A percentile compares a stretch with the other conserved stretches of the same genome.
These are phyloP conservation scores for Sebastes minor DNA, from an alignment of 2,797 vertebrate species.

Conservation along the genomic window DNA sequence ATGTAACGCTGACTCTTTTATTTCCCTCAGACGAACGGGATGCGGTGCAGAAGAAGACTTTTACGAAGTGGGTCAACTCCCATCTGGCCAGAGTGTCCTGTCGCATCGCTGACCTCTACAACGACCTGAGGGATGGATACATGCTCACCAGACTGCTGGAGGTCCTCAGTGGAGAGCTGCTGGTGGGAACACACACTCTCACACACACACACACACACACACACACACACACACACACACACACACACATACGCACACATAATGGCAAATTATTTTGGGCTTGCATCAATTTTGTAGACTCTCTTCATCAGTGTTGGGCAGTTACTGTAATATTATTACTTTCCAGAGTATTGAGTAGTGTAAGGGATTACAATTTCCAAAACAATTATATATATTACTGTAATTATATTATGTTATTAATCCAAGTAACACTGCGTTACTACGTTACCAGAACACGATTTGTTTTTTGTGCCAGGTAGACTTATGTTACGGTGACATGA, in stretches of 20 bases:
- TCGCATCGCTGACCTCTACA: constrained; percentile 91
- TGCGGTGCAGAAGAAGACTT: constrained; percentile 96
- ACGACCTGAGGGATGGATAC: constrained; percentile 91
- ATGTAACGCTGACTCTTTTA: background rate
- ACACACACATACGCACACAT: background rate
- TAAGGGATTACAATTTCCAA: too few species aligned
- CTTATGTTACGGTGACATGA: background rate
- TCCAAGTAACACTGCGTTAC: background rate
- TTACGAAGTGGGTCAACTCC: constrained; percentile 96
- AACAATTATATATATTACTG: too few species aligned
- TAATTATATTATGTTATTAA: too few species aligned
- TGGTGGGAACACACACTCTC: constrained; percentile 80
- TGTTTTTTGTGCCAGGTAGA: background rate
- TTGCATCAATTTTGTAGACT: background rate
- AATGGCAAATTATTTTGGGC: background rate
- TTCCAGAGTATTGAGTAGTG: too few species aligned
- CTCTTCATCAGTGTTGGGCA: too few species aligned
- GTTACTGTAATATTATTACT: too few species aligned
- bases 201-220: background rate
- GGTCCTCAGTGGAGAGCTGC: constrained; percentile 92
- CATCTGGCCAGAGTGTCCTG: constrained; percentile 90
- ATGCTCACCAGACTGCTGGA: constrained; percentile 93
- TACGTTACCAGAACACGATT: background rate
- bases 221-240: background rate
- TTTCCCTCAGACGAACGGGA: constrained; percentile 88